phyloP scores from a whole-genome alignment of 30 jellyfish, hydroid and myxozoan genomes.

The Hydractinia symbiolongicarpus region DNA sequence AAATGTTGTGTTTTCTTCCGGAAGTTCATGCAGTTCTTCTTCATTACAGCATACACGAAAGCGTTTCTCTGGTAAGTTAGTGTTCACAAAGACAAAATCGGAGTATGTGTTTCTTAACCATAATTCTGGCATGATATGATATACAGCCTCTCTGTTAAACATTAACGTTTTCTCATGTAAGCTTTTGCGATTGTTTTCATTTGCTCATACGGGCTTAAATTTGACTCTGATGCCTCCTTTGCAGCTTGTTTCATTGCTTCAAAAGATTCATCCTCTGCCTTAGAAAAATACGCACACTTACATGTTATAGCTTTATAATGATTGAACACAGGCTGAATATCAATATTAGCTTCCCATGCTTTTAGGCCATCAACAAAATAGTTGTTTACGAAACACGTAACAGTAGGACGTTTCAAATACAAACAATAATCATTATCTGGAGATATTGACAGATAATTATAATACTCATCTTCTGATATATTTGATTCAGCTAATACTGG shows the following conservation, averaged over 20 bases:
- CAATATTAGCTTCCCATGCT: slow-evolving; percentile 28
- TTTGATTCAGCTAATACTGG: too few species aligned
- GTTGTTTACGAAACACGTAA: slow-evolving; percentile 1
- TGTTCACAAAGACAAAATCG: neutral
- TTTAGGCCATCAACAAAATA: slow-evolving; percentile 11
- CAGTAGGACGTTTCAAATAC: neutral
- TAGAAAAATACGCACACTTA: slow-evolving; percentile 4
- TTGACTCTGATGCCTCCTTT: neutral
- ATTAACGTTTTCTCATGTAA: neutral
- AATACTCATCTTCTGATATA: too few species aligned
- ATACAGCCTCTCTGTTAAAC: neutral
- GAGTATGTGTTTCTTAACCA: neutral
- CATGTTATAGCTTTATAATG: neutral
- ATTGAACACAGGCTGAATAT: slow-evolving; percentile 20
- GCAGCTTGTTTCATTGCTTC: slow-evolving; percentile 17
- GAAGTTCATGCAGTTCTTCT: slow-evolving; percentile 1
- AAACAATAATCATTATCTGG: too few species aligned
- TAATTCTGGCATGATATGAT: neutral
- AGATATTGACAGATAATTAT: too few species aligned
- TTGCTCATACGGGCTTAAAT: neutral
- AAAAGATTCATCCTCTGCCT: slow-evolving; percentile 5
- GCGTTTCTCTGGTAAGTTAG: neutral
- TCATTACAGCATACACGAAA: neutral
- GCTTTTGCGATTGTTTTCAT: slow-evolving; percentile 14
- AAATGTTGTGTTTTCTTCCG: neutral